phyloP scores from a whole-genome alignment of 2,888 invertebrate species.

The Drosophila percnosoma region DNA sequence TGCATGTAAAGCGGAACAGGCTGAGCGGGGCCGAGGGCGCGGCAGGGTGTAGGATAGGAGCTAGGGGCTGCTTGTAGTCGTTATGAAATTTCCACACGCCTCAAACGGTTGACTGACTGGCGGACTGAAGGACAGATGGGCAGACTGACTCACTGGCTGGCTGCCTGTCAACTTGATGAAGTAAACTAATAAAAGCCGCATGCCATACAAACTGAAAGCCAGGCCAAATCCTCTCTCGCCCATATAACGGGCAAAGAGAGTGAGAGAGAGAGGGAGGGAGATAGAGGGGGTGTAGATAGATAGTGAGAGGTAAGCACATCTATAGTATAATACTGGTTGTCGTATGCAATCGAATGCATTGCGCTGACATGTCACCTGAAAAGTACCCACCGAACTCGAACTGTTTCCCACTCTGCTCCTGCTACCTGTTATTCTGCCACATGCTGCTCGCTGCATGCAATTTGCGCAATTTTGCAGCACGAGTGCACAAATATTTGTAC shows the following conservation, averaged over 20 bases:
- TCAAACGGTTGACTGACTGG: constrained; percentile 59
- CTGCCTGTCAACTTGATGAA: constrained; percentile 78
- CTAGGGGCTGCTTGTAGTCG: constrained; percentile 45
- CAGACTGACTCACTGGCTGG: constrained; percentile 46
- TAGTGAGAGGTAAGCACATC: not conserved
- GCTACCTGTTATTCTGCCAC: not conserved
- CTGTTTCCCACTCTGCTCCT: not conserved
- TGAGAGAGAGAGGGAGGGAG: not conserved
- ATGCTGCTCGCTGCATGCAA: constrained; percentile 69
- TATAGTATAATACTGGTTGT: constrained; percentile 7
- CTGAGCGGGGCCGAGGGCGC: not conserved
- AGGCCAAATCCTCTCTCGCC: constrained; percentile 62
- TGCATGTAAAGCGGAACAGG: constrained; percentile 63
- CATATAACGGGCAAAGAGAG: not conserved
- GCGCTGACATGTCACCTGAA: constrained; percentile 72
- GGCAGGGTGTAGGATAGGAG: not conserved
- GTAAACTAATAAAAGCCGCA: constrained; percentile 80
- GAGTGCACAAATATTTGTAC: constrained; percentile 75
- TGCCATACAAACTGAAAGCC: constrained; percentile 74
- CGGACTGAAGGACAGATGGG: constrained; percentile 7
- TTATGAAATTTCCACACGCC: constrained; percentile 79
- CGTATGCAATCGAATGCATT: constrained; percentile 62
- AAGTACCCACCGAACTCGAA: constrained; percentile 33
- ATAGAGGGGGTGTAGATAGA: not conserved
- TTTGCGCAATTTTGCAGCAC: constrained; percentile 81